These are phyloP conservation scores for Anneissia japonica DNA, from an alignment of 35 echinoderm and acorn worm genomes.

Conservation along the genomic window DNA sequence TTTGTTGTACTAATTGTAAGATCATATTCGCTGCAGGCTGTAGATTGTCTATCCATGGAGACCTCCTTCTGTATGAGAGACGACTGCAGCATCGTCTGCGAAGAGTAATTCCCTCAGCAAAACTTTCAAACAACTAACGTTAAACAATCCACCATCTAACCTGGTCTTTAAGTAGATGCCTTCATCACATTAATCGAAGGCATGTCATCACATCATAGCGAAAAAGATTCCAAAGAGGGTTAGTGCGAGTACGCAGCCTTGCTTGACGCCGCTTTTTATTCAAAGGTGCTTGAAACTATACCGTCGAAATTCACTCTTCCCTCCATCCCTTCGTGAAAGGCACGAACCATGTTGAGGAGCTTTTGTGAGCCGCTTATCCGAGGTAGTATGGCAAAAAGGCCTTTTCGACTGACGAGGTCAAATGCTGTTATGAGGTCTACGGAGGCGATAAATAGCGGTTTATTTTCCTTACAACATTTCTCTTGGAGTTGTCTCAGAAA, in stretches of 20 bases:
- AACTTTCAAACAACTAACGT: too few relatives aligned
- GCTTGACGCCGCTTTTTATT: background rate
- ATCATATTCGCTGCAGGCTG: too few relatives aligned
- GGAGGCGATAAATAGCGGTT: slow-evolving; percentile 1
- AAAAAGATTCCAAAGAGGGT: slow-evolving; percentile 2
- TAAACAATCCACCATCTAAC: too few relatives aligned
- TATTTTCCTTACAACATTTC: background rate
- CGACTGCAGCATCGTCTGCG: too few relatives aligned
- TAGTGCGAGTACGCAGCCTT: too few relatives aligned
- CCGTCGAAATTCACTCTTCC: background rate
- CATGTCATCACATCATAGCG: too few relatives aligned
- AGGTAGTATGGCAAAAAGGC: background rate
- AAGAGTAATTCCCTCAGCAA: too few relatives aligned
- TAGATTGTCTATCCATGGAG: too few relatives aligned
- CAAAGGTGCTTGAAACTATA: background rate
- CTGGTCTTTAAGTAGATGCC: too few relatives aligned
- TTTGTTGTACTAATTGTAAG: too few relatives aligned
- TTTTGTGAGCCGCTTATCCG: background rate
- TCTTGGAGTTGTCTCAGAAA: slow-evolving; percentile 8
- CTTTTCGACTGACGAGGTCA: slow-evolving; percentile 16
- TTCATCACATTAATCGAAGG: too few relatives aligned
- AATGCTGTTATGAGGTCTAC: slow-evolving; percentile 13
- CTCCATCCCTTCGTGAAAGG: background rate
- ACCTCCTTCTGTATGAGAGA: too few relatives aligned
- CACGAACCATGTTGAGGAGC: background rate